Evolutionary conservation across 2,797 vertebrate species (phyloP), one percentile per base, ranked within the genome.

Genomic region (Scomberomorus guttatus): DNA sequence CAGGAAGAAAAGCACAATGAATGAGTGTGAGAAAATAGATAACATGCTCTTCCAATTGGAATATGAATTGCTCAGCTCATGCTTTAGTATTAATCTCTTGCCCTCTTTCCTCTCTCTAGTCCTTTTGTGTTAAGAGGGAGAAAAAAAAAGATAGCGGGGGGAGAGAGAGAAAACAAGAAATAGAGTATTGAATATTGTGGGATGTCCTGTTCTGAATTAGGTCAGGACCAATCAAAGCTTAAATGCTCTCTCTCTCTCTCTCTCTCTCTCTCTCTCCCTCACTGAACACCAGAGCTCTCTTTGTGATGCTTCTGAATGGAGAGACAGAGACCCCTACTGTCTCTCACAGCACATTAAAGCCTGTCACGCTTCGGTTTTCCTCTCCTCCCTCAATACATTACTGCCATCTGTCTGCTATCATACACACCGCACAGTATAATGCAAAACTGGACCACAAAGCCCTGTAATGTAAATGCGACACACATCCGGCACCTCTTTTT

Each of bases 121-220:
- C 81, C 87, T 86, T 91, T 87, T 88, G 81, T 92, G 73, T 87
- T 79, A 62, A 77, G 75, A 73, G 69, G 52, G 69, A 51, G 82
- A 39, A 50, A 72, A 66, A 56, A 61, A 52, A 82, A 42, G 56
- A 79, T 29, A 50, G 61, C n/a, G 34, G 50, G 32, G 22, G 10
- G 62, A 57, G 57, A 57, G 70, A 27, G 61, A 51, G 39, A 58
- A 79, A 85, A 72, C 58, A 69, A 85, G 72, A 80, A 83, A 80
- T 69, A 77, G 76, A 78, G 75, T 82, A 81, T 77, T 81, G 85
- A 89, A 93, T 91, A 92, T 91, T 93, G 87, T 94, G 92, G 94
- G 93, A 94, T 93, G 94, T 95, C 93, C 94, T 95, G 93, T 86
- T 91, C 87, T 90, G 92, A 95, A 95, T 95, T 95, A 95, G 93